Evolutionary conservation across 2,113 vertebrate genomes (phyloP), one percentile per base, ranked within the genome.

Genomic region (Sceloporus undulatus): DNA sequence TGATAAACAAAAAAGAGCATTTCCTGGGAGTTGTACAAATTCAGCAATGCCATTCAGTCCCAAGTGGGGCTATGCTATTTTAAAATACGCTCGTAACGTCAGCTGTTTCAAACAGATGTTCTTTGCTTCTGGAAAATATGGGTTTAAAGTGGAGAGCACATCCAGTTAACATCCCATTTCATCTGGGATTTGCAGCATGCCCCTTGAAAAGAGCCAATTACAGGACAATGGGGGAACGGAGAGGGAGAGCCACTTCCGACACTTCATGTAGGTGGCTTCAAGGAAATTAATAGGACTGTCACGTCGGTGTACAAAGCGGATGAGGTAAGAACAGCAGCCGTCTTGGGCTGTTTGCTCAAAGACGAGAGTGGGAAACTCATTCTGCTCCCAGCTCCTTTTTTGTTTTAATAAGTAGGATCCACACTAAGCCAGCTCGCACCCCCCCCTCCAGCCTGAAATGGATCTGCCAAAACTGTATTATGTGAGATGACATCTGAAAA

Each of bases 261-360:
- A 6, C 16, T 13, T 38, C n/a, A 38, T 65, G 9, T 68, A 88
- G 90, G 89, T 54, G 1, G 16, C 52, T 52, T 52, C 66, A 66
- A 86, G 88, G 85, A 82, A 92, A 91, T 42, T 65, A 90, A 76
- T 82, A 38, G 87, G 71, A 56, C 48, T 1, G 2, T n/a, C 71
- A 84, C 16, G 0, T 10, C 29, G 42, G 27, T 25, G 23, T 54
- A 54, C 79, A 59, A 34, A 78, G 34, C 62, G 14, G 48, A 56
- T 66, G 78, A 59, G 48, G 52, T n/a, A n/a, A 73, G 18, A 40
- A n/a, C 21, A 40, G 52, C 34, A 70, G 2, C 7, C 13, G 59
- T 48, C 73, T 65, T 62, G 74, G 62, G 9, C 34, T 16, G 27
- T n/a, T 76, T 79, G 85, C 1, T 23, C 0, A 86, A 25, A 34